These are phyloP conservation scores for Sakesphorus luctuosus DNA, from an alignment of 2,113 vertebrate species.

Conservation along the genomic window DNA sequence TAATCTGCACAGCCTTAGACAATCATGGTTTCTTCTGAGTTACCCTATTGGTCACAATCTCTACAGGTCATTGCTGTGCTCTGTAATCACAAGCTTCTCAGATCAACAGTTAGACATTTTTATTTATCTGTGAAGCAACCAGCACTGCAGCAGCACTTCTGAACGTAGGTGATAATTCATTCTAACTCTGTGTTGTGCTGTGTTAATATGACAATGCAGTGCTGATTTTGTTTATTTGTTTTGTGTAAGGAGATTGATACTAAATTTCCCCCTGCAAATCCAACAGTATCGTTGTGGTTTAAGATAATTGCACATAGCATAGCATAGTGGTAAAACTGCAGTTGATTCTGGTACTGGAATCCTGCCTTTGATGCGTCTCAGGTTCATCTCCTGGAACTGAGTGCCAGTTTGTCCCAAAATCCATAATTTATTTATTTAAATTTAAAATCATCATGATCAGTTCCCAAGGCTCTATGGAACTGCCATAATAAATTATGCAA, in stretches of 20 bases:
- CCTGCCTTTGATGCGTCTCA: background rate
- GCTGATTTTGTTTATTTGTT: background rate
- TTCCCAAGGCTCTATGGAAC: background rate
- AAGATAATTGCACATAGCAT: slow-evolving; percentile 18
- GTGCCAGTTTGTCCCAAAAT: background rate
- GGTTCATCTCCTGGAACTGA: slow-evolving; percentile 30
- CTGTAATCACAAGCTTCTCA: background rate
- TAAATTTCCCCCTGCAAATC: slow-evolving; percentile 16
- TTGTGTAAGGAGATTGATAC: background rate
- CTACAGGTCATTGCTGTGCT: background rate
- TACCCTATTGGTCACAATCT: background rate
- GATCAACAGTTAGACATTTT: background rate
- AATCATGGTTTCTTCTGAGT: background rate
- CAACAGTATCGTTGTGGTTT: background rate
- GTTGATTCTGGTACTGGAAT: slow-evolving; percentile 19
- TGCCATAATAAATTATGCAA: slow-evolving; percentile 18
- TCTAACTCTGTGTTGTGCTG: background rate
- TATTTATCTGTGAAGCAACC: background rate
- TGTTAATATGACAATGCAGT: slow-evolving; percentile 21
- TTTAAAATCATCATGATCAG: background rate
- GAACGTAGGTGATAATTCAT: background rate
- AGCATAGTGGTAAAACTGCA: background rate
- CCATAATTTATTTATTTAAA: slow-evolving; percentile 22
- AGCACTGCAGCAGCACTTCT: background rate
- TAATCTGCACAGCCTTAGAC: background rate